A percentile compares a stretch with the other conserved stretches of the same genome.
Evolutionary conservation across 2,113 vertebrate species (phyloP).

Genomic region (Podocnemis expansa): DNA sequence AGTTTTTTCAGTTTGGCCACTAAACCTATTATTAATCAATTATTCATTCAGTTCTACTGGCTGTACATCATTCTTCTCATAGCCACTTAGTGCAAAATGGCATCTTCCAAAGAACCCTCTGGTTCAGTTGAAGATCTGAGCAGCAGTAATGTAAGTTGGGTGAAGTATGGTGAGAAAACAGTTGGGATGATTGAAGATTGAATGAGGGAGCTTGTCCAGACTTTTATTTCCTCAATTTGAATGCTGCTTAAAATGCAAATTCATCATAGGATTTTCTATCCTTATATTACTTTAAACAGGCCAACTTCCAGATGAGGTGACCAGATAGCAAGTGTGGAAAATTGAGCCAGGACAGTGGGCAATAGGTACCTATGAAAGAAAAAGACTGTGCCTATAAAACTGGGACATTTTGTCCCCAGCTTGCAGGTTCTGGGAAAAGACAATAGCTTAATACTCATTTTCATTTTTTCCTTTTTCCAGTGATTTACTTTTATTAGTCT

Average conservation of each 20-base stretch:
- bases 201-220: background rate
- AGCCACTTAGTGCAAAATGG: background rate
- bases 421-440: background rate
- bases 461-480: background rate
- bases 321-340: no score
- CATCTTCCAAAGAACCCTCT: background rate
- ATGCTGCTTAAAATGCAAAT: background rate
- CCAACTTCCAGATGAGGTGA: background rate
- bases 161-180: background rate
- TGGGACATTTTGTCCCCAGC: no score
- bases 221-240: background rate
- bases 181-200: background rate
- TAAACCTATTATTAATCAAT: no score
- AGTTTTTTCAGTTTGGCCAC: background rate
- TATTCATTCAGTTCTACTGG: background rate
- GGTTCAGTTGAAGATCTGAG: background rate
- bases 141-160: background rate
- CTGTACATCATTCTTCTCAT: background rate
- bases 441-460: background rate
- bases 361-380: no score
- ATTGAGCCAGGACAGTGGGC: no score
- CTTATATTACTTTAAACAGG: background rate
- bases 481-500: no score
- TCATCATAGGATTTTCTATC: background rate
- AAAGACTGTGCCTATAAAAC: no score